Evolutionary conservation across 2,888 invertebrate genomes (phyloP).

Genomic region (Stenurella melanura): DNA sequence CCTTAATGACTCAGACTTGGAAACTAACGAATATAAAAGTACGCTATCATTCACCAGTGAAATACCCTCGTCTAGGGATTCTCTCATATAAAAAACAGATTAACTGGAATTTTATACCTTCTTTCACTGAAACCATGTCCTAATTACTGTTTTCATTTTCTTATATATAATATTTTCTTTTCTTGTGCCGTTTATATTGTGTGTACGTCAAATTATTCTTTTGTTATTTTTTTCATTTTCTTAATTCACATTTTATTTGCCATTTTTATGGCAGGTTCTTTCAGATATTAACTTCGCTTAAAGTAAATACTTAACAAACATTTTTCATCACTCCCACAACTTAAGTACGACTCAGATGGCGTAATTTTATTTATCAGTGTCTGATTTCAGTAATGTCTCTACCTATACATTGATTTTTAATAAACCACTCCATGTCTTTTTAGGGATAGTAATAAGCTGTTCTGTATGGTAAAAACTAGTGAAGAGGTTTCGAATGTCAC

Average conservation of each 20-base stretch:
- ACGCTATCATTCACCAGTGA: constrained; percentile 64
- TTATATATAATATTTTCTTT: constrained; percentile 6
- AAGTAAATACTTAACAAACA: not conserved
- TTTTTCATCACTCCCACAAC: too few relatives aligned
- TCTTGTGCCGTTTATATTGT: constrained; percentile 14
- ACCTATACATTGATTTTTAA: too few relatives aligned
- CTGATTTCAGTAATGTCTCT: too few relatives aligned
- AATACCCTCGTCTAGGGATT: constrained; percentile 64
- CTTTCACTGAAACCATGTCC: constrained; percentile 53
- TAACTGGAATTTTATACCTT: constrained; percentile 62
- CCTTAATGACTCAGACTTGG: constrained; percentile 64
- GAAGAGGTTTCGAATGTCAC: too few relatives aligned
- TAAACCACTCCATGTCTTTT: too few relatives aligned
- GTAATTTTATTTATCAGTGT: too few relatives aligned
- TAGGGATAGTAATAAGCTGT: too few relatives aligned
- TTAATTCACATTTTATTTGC: constrained; percentile 7
- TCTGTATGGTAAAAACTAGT: too few relatives aligned
- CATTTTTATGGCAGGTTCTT: not conserved
- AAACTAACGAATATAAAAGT: constrained; percentile 67
- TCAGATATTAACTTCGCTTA: constrained; percentile 3
- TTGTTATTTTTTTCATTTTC: not conserved
- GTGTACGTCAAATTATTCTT: constrained; percentile 9
- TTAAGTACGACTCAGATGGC: too few relatives aligned
- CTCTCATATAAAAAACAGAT: constrained; percentile 66
- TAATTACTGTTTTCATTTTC: constrained; percentile 58